phyloP scores from a whole-genome alignment of 2,888 invertebrate genomes.

The Sinodicranocentrus sp. region DNA sequence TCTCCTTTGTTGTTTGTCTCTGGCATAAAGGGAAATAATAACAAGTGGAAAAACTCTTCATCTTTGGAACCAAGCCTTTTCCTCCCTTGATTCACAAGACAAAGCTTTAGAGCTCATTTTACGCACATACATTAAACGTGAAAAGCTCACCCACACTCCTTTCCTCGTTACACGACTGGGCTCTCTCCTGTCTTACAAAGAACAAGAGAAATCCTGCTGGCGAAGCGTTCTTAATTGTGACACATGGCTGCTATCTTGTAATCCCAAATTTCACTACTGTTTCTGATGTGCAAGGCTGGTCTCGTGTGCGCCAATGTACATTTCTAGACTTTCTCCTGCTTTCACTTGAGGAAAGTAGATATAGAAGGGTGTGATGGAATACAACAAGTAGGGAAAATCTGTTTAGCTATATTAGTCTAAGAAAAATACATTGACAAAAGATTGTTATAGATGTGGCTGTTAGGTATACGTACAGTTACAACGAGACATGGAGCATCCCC shows the following conservation, averaged over 20 bases:
- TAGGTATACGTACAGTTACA: background rate
- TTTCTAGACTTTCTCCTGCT: too few relatives aligned
- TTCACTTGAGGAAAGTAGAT: too few relatives aligned
- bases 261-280: slow-evolving; percentile 37
- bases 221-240: slow-evolving; percentile 63
- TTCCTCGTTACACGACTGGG: background rate
- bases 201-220: slow-evolving; percentile 34
- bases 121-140: slow-evolving; percentile 23
- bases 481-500: slow-evolving; percentile 28
- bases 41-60: too few relatives aligned
- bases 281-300: slow-evolving; percentile 32
- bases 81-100: background rate
- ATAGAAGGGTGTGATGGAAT: too few relatives aligned
- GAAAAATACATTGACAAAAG: too few relatives aligned
- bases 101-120: background rate
- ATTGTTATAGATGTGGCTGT: too few relatives aligned
- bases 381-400: background rate
- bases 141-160: slow-evolving; percentile 19
- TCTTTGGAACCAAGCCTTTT: background rate
- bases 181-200: background rate
- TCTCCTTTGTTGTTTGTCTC: too few relatives aligned
- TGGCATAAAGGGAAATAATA: too few relatives aligned
- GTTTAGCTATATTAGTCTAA: too few relatives aligned
- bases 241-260: slow-evolving; percentile 59
- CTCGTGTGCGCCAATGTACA: too few relatives aligned